Evolutionary conservation across 2,797 vertebrate genomes (phyloP).

Genomic region (Peromyscus nudipes): DNA sequence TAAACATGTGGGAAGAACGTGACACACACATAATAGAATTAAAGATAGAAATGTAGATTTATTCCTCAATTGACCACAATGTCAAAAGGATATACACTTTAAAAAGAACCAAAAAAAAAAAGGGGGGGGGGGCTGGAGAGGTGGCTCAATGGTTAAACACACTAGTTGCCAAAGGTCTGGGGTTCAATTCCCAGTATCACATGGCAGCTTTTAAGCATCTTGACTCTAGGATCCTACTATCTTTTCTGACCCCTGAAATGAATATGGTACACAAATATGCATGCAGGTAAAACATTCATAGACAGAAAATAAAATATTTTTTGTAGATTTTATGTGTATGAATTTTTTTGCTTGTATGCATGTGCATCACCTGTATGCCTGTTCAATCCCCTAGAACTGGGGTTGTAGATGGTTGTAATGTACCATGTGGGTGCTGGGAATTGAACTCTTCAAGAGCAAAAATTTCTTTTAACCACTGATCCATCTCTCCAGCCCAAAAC

Average conservation of each 20-base stretch:
- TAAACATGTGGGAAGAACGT: neutral
- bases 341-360: neutral
- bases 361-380: neutral
- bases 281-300: neutral
- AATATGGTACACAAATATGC: neutral
- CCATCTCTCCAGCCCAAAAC: neutral
- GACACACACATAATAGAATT: neutral
- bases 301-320: neutral
- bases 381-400: neutral
- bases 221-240: neutral
- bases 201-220: neutral
- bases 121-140: neutral
- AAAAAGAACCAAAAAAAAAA: neutral
- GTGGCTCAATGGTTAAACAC: neutral
- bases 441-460: neutral
- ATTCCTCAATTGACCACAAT: neutral
- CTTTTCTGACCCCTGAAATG: neutral
- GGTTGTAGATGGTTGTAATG: no score
- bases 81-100: neutral
- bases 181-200: neutral
- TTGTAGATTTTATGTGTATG: neutral
- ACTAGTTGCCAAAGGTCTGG: neutral
- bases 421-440: neutral
- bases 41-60: conserved; percentile 41
- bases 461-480: neutral